Conservation (phyloP, 2,797 vertebrate species). For the Potorous gilbertii region DNA sequence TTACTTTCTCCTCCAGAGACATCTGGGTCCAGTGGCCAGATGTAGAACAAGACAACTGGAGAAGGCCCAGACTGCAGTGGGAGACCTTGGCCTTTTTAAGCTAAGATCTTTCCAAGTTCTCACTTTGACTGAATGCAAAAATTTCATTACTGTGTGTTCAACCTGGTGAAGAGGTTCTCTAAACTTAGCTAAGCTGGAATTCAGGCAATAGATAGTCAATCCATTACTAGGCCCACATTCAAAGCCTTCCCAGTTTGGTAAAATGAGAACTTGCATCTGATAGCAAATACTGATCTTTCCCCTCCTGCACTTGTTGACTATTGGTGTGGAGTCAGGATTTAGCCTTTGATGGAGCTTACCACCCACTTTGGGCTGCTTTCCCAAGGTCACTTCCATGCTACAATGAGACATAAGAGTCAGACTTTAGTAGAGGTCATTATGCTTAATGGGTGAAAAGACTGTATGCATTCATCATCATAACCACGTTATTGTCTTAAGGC, state of each 20-base stretch:
- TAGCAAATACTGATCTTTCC: neutral
- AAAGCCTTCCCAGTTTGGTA: neutral
- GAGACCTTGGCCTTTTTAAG: no score
- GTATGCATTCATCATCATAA: slow-evolving; percentile 61
- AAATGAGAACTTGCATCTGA: neutral
- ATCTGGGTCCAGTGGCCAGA: no score
- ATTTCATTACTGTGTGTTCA: neutral
- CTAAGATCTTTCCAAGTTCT: no score
- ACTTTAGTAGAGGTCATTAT: slow-evolving; percentile 33
- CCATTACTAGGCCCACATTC: neutral
- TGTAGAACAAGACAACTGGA: no score
- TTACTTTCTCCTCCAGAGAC: no score
- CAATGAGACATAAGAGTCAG: neutral
- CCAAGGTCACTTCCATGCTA: neutral
- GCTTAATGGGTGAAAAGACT: slow-evolving; percentile 62
- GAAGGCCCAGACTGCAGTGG: no score
- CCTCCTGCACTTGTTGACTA: neutral
- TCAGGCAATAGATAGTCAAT: neutral
- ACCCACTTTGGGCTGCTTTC: neutral
- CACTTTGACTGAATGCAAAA: neutral
- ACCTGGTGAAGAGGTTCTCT: neutral
- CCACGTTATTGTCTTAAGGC: slow-evolving; percentile 73
- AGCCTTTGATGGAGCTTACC: neutral
- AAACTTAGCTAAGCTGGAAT: neutral
- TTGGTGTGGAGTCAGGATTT: neutral